These are phyloP conservation scores for Apotomis betuletana DNA, from an alignment of 2,888 invertebrate species.

Conservation along the genomic window DNA sequence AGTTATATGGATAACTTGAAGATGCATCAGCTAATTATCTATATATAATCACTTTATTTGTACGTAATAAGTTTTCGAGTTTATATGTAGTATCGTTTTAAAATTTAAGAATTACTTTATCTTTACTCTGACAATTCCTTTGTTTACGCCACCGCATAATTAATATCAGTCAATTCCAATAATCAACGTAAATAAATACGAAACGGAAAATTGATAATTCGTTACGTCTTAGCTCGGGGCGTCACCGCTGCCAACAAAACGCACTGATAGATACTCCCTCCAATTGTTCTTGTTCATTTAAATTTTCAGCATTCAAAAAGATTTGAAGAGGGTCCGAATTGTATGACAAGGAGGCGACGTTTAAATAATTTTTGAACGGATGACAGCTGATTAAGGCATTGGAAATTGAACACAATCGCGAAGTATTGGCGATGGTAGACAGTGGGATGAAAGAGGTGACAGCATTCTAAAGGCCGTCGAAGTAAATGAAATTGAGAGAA, in stretches of 20 bases:
- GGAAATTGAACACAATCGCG: constrained; percentile 28
- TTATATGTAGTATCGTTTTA: background rate
- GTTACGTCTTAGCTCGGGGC: constrained; percentile 3
- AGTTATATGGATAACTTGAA: too few species aligned
- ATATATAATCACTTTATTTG: too few species aligned
- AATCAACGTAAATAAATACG: constrained; percentile 12
- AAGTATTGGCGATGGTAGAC: constrained; percentile 3
- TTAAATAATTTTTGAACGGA: constrained; percentile 33
- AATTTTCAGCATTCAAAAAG: constrained; percentile 33
- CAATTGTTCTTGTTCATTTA: constrained; percentile 36
- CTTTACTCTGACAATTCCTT: constrained; percentile 1
- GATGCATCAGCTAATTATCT: too few species aligned
- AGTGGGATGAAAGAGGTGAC: constrained; percentile 3
- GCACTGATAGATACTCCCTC: constrained; percentile 19
- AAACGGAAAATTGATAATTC: constrained; percentile 12
- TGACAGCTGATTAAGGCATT: constrained; percentile 38
- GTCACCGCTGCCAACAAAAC: constrained; percentile 15
- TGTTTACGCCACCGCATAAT: constrained; percentile 10
- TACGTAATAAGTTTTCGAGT: background rate
- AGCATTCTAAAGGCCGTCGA: background rate
- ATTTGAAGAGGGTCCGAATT: constrained; percentile 39
- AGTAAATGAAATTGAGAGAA: background rate
- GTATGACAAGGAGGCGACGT: constrained; percentile 33
- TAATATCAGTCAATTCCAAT: constrained; percentile 21
- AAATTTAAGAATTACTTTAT: background rate